phyloP scores from a whole-genome alignment of 1,140 invertebrate genomes.

The Leptinotarsa texana region DNA sequence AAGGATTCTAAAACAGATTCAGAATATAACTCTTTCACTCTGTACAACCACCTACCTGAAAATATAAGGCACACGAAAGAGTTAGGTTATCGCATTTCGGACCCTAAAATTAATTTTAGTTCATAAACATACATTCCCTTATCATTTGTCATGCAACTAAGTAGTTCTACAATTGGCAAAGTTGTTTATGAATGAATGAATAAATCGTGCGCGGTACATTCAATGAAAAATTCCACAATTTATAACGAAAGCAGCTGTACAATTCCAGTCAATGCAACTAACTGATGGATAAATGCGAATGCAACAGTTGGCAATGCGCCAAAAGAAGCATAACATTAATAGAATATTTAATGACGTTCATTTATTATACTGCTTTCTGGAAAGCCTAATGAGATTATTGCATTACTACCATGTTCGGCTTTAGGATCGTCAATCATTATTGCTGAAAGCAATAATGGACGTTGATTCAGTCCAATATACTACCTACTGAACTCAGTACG shows the following conservation, averaged over 20 bases:
- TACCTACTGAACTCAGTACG: too few species aligned
- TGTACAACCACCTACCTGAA: not conserved
- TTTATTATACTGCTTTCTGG: not conserved
- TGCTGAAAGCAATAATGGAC: too few species aligned
- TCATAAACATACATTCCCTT: constrained; percentile 15
- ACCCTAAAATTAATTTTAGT: constrained; percentile 14
- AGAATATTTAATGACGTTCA: constrained; percentile 3
- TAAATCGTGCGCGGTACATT: not conserved
- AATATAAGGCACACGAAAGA: constrained; percentile 6
- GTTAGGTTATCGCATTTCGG: constrained; percentile 13
- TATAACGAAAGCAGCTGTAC: not conserved
- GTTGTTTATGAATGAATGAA: constrained; percentile 4
- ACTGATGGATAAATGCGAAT: not conserved
- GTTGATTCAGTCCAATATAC: too few species aligned
- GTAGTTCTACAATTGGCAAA: constrained; percentile 9
- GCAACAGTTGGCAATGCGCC: constrained; percentile 6
- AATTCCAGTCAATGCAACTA: too few species aligned
- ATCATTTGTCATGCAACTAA: constrained; percentile 17
- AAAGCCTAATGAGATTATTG: too few species aligned
- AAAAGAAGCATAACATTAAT: constrained; percentile 9
- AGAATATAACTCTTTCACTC: too few species aligned
- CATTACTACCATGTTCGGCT: too few species aligned
- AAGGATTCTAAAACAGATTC: too few species aligned
- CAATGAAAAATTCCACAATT: not conserved
- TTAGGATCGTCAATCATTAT: too few species aligned